Conservation (phyloP, 1,140 invertebrate species). For the Macrobrachium rosenbergii region DNA sequence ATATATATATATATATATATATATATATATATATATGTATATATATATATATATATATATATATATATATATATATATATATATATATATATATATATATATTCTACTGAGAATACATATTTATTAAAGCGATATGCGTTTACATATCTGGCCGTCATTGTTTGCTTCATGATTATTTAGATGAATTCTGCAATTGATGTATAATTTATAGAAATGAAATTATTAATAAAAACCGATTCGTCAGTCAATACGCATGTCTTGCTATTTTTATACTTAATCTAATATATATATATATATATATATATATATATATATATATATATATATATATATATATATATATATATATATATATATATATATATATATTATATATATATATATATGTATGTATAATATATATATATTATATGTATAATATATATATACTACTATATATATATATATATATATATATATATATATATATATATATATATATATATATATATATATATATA, state of each 20-base stretch:
- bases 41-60: constrained; percentile 17
- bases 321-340: constrained; percentile 12
- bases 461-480: no score
- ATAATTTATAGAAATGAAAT: no score
- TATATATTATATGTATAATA: neutral
- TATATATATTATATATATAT: neutral
- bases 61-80: neutral
- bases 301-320: neutral
- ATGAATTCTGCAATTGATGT: no score
- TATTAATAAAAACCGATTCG: no score
- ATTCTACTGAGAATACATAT: no score
- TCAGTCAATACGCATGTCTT: no score
- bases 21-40: constrained; percentile 32
- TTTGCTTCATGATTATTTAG: no score
- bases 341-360: neutral
- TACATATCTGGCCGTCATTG: no score
- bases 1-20: constrained; percentile 34
- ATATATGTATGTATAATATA: neutral
- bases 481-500: neutral
- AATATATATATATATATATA: neutral
- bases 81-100: neutral
- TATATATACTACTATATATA: neutral
- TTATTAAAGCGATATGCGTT: no score
- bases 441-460: neutral
- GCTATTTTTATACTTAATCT: no score